Base-by-base conservation (phyloP, 2,797 vertebrate species). In the Alfaro cultratus region DNA sequence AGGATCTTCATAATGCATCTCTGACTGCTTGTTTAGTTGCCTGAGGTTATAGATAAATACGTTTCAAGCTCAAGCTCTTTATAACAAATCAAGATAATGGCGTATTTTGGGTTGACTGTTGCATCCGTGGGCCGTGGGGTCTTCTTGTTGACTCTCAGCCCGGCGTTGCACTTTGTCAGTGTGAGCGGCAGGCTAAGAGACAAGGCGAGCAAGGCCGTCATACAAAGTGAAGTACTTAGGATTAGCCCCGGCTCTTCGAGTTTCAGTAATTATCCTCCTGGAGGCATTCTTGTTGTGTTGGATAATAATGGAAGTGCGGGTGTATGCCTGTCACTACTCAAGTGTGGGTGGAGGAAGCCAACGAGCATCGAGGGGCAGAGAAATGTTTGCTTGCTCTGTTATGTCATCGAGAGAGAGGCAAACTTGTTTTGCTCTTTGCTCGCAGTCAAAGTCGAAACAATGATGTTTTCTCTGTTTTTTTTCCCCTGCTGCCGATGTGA, bases 251-350 rank as follows among this genome's bases (percentile, higher is more conserved):
- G 93, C 94, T 95, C 94, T 95, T 95, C 93, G 95, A 95, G 94
- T 94, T 95, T 95, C 93, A 94, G 93, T 95, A 96, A 96, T 96
- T 96, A 95, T 96, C 94, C 93, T 94, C 91, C 94, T 91, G 91
- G 87, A 94, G 94, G 93, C 94, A 94, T 95, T 96, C 94, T 95
- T 91, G 93, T 92, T 83, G 91, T 94, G 93, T 86, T 89, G 93
- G 93, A 91, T 94, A 92, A 95, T 95, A 95, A 95, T 95, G 94
- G 94, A 95, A 95, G 94, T 94, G 92, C 87, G 90, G 91, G 94
- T 93, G 91, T 91, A 92, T 82, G 95, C 92, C 93, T 95, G 95
- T 95, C 95, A 96, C 94, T 91, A 92, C 95, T 96, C 94, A 94
- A 96, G 94, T 94, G 94, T 93, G 93, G 94, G 94, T 94, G 94